These are phyloP conservation scores for Dysidea cf. avara DNA, from an alignment of 37 sponge, comb jelly and placozoan species.

Conservation along the genomic window DNA sequence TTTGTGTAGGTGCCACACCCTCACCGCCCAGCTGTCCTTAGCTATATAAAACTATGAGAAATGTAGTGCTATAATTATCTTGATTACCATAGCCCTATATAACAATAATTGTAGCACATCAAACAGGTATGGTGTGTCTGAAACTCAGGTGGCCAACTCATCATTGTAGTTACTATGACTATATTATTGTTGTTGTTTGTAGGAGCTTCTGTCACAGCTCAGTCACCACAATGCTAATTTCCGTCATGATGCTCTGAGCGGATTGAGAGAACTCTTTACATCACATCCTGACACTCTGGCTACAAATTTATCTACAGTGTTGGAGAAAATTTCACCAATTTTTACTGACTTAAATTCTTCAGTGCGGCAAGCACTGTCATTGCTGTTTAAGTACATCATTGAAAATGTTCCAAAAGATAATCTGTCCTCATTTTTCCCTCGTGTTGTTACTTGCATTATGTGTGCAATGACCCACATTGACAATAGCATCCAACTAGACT, in stretches of 20 bases:
- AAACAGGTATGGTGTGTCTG: too few relatives aligned
- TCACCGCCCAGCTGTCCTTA: too few relatives aligned
- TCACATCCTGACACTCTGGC: slow-evolving; percentile 23
- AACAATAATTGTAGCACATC: too few relatives aligned
- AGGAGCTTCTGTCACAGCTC: slow-evolving; percentile 44
- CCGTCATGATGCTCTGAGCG: slow-evolving; percentile 25
- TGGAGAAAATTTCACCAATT: slow-evolving; percentile 2
- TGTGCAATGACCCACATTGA: slow-evolving; percentile 59
- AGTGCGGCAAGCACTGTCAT: slow-evolving; percentile 32
- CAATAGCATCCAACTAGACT: slow-evolving; percentile 38
- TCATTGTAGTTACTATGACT: background rate
- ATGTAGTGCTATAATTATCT: too few relatives aligned
- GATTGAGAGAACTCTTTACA: slow-evolving; percentile 37
- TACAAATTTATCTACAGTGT: slow-evolving; percentile 35
- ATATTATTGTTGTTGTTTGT: background rate
- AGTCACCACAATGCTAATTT: slow-evolving; percentile 31
- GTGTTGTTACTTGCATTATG: slow-evolving; percentile 38
- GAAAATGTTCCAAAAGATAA: background rate
- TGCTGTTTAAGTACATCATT: slow-evolving; percentile 26
- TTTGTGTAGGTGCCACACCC: too few relatives aligned
- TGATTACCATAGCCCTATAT: too few relatives aligned
- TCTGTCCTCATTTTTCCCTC: slow-evolving; percentile 32
- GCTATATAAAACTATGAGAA: too few relatives aligned
- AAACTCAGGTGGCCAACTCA: background rate
- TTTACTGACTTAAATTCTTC: slow-evolving; percentile 7